These are phyloP conservation scores for Semicossyphus pulcher DNA, from an alignment of 2,113 vertebrate genomes.

Conservation along the genomic window DNA sequence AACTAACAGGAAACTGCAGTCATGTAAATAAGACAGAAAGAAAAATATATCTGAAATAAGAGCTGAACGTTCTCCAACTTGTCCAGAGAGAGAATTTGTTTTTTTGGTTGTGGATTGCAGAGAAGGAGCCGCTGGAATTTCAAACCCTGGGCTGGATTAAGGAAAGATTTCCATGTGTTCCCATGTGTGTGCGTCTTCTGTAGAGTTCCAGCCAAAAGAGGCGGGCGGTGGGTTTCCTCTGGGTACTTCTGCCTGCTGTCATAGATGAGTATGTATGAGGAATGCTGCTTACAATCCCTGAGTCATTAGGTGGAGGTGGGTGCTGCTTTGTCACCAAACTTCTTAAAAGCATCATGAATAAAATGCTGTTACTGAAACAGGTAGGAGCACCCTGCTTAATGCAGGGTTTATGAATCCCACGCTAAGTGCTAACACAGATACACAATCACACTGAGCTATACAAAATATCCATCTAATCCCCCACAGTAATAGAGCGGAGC, in stretches of 20 bases:
- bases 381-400: slow-evolving; percentile 10
- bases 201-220: slow-evolving; percentile 27
- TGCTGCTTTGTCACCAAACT: slow-evolving; percentile 43
- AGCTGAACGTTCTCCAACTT: no score
- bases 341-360: slow-evolving; percentile 45
- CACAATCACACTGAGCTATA: neutral
- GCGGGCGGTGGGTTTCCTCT: slow-evolving; percentile 20
- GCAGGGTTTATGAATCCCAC: slow-evolving; percentile 40
- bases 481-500: slow-evolving; percentile 23
- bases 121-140: neutral
- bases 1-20: slow-evolving; percentile 63
- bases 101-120: neutral
- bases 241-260: slow-evolving; percentile 3
- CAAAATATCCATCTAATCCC: slow-evolving; percentile 27
- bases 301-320: slow-evolving; percentile 45
- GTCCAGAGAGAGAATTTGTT: neutral
- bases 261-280: slow-evolving; percentile 27
- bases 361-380: slow-evolving; percentile 28
- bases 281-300: slow-evolving; percentile 48
- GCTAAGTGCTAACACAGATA: slow-evolving; percentile 6
- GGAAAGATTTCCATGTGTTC: slow-evolving; percentile 15
- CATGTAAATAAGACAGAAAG: neutral
- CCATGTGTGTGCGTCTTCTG: neutral
- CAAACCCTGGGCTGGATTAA: slow-evolving; percentile 1
- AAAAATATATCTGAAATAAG: slow-evolving; percentile 4